These are phyloP conservation scores for Pangasianodon gigas DNA, from an alignment of 2,113 vertebrate species.

Conservation along the genomic window DNA sequence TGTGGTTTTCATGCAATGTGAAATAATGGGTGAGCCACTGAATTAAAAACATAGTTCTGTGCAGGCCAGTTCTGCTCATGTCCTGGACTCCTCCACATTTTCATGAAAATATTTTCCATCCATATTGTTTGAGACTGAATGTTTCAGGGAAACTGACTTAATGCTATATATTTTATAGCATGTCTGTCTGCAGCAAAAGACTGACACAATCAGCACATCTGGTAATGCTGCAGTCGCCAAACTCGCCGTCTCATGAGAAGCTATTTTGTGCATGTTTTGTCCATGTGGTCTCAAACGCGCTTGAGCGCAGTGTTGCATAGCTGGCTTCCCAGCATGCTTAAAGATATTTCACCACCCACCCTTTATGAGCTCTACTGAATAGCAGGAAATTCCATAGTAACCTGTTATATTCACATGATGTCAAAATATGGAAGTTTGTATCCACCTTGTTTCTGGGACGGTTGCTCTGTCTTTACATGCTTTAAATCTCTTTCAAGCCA, in stretches of 20 bases:
- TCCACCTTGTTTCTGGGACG: background rate
- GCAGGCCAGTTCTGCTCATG: background rate
- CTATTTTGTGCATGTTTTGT: background rate
- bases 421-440: background rate
- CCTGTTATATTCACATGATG: background rate
- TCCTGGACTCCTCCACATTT: background rate
- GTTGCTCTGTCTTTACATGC: background rate
- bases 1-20: background rate
- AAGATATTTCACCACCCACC: background rate
- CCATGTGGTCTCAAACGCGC: background rate
- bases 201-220: constrained; percentile 27
- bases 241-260: background rate
- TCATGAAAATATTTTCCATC: constrained; percentile 9
- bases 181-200: background rate
- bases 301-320: background rate
- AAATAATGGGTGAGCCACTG: background rate
- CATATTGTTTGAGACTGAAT: background rate
- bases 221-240: constrained; percentile 3
- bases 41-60: background rate
- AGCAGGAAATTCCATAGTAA: background rate
- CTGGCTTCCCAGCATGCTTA: background rate
- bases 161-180: background rate
- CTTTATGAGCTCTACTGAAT: background rate
- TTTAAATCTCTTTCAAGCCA: background rate
- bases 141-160: constrained; percentile 1